Percentiles rank a stretch among this genome's conserved stretches.
Conservation (phyloP, 2,797 vertebrate species). For the Gadopsis marmoratus region DNA sequence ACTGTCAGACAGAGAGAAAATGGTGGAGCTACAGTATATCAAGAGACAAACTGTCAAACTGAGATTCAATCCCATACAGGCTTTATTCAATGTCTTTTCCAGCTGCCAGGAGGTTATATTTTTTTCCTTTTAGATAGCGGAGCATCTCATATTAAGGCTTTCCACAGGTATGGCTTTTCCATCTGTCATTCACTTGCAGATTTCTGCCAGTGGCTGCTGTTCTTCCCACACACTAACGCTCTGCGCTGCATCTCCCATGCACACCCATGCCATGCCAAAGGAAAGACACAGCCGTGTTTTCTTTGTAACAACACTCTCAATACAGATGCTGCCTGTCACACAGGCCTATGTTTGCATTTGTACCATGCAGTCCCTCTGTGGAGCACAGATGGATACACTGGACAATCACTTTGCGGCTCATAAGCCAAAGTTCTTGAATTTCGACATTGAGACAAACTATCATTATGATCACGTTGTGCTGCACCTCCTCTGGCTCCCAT, state of each 20-base stretch:
- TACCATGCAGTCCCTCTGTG: constrained; percentile 26
- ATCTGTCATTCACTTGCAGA: constrained; percentile 39
- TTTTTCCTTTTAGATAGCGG: constrained; percentile 34
- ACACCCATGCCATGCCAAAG: constrained; percentile 12
- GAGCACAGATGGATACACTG: constrained; percentile 10
- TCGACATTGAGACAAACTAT: not conserved
- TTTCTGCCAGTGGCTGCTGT: constrained; percentile 17
- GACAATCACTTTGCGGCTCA: not conserved
- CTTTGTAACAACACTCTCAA: constrained; percentile 41
- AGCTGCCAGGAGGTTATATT: constrained; percentile 38
- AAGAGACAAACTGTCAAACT: constrained; percentile 47
- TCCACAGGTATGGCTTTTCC: constrained; percentile 55
- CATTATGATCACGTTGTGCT: not conserved
- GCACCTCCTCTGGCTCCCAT: constrained; percentile 22
- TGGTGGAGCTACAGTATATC: constrained; percentile 20
- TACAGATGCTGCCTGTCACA: constrained; percentile 39
- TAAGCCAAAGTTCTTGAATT: constrained; percentile 5
- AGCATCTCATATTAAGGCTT: constrained; percentile 46
- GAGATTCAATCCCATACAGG: constrained; percentile 25
- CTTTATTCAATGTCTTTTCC: constrained; percentile 67
- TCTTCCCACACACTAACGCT: constrained; percentile 15
- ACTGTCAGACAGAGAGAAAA: constrained; percentile 36
- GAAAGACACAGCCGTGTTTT: constrained; percentile 23
- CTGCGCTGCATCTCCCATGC: constrained; percentile 1
- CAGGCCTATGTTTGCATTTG: constrained; percentile 44